phyloP scores from a whole-genome alignment of 1,140 invertebrate species.

The Cydia pomonella region DNA sequence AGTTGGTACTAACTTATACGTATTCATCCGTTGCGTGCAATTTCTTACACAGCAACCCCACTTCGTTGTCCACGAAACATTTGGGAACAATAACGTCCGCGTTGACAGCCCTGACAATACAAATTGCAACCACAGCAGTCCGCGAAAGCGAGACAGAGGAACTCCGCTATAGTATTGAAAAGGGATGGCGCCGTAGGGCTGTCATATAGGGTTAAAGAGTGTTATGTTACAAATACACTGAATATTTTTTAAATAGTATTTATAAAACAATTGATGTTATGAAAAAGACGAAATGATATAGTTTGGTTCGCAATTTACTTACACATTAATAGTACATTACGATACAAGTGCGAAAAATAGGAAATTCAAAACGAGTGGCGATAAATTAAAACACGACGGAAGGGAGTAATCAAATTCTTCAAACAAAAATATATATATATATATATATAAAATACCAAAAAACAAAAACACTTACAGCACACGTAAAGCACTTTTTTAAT shows the following conservation, averaged over 20 bases:
- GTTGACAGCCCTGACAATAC: slow-evolving; percentile 3
- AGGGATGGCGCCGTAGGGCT: not conserved
- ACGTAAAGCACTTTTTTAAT: no score
- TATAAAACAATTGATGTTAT: not conserved
- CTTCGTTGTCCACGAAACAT: not conserved
- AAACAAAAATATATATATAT: no score
- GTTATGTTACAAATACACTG: not conserved
- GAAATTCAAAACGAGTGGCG: no score
- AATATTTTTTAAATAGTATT: not conserved
- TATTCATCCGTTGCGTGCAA: not conserved
- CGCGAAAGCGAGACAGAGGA: not conserved
- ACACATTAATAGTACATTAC: no score
- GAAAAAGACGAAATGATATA: not conserved
- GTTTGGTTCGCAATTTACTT: not conserved
- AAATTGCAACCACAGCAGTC: not conserved
- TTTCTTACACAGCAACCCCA: not conserved
- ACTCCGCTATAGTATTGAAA: not conserved
- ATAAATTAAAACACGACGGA: no score
- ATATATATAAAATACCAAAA: no score
- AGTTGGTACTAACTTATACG: no score
- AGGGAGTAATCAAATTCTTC: no score
- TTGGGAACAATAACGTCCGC: not conserved
- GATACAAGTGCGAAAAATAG: no score
- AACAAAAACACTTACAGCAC: no score
- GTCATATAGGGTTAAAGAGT: not conserved